Percentiles rank a stretch among this genome's conserved stretches.
Conservation (phyloP, 1,140 invertebrate species). For the Reticulitermes speratus region DNA sequence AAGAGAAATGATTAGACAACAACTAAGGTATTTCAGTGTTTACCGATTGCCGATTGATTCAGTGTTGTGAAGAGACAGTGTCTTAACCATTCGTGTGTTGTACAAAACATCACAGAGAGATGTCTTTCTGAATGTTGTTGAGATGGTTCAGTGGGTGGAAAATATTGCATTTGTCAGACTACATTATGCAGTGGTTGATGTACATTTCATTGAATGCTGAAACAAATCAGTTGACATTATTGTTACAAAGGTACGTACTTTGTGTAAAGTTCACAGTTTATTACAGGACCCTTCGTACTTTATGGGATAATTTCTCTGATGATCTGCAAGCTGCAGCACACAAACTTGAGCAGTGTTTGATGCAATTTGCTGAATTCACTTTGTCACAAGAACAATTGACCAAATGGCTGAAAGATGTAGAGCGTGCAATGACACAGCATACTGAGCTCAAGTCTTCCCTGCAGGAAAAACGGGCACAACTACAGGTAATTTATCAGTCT, state of each 20-base stretch:
- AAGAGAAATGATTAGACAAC: conserved; percentile 85
- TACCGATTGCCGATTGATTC: not conserved
- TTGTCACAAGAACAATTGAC: conserved; percentile 86
- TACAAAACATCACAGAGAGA: too few relatives aligned
- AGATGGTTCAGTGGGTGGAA: too few relatives aligned
- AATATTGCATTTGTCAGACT: not conserved
- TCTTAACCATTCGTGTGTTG: too few relatives aligned
- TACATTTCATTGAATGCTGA: not conserved
- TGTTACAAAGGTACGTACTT: too few relatives aligned
- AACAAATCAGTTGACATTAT: not conserved
- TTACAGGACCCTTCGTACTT: conserved; percentile 67
- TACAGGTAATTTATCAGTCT: conserved; percentile 51
- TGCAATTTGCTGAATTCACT: conserved; percentile 87
- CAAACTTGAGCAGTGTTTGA: conserved; percentile 83
- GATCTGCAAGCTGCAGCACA: conserved; percentile 73
- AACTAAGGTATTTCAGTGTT: conserved; percentile 57
- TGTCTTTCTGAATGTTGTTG: too few relatives aligned
- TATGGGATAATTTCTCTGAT: conserved; percentile 87
- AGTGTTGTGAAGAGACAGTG: not conserved
- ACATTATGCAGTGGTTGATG: not conserved
- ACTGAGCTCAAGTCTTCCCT: conserved; percentile 87
- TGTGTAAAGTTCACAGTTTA: not conserved
- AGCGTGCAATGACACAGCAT: conserved; percentile 86
- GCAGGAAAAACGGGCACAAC: conserved; percentile 90
- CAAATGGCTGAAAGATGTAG: conserved; percentile 89